phyloP scores from a whole-genome alignment of 1,140 invertebrate genomes.

The Brachionus sp. region DNA sequence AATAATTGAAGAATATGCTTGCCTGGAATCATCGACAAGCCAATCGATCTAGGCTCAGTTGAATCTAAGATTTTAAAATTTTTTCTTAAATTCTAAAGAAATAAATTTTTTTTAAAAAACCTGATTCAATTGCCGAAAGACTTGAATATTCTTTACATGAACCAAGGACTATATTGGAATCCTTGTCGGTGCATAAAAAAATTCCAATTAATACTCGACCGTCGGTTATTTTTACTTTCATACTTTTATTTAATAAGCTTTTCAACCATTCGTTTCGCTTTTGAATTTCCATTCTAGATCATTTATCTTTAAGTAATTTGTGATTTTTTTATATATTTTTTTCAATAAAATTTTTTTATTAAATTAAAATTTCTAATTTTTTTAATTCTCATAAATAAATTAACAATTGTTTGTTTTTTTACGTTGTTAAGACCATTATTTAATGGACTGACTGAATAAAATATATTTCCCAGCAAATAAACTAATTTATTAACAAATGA shows the following conservation, averaged over 20 bases:
- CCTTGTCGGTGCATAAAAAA: conserved; percentile 84
- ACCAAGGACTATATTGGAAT: conserved; percentile 85
- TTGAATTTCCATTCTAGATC: conserved; percentile 62
- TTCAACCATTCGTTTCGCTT: conserved; percentile 66
- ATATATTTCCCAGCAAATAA: too few species aligned
- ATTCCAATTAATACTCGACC: conserved; percentile 77
- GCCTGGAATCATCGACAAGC: conserved; percentile 83
- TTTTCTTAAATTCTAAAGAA: background rate
- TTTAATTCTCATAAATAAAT: background rate
- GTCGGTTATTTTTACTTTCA: conserved; percentile 83
- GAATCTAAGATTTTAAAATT: conserved; percentile 34
- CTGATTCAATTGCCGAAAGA: conserved; percentile 5
- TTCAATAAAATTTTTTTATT: background rate
- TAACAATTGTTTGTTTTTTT: too few species aligned
- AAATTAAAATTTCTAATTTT: background rate
- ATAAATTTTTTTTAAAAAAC: background rate
- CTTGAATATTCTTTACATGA: conserved; percentile 72
- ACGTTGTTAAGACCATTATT: too few species aligned
- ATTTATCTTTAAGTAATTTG: too few species aligned
- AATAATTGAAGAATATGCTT: conserved; percentile 78
- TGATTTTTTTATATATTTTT: background rate
- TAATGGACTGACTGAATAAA: too few species aligned
- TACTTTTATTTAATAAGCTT: conserved; percentile 70
- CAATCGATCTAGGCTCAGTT: conserved; percentile 75
- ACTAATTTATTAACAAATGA: too few species aligned